phyloP scores from a whole-genome alignment of 2,797 vertebrate species.

The Pipistrellus nathusii region DNA sequence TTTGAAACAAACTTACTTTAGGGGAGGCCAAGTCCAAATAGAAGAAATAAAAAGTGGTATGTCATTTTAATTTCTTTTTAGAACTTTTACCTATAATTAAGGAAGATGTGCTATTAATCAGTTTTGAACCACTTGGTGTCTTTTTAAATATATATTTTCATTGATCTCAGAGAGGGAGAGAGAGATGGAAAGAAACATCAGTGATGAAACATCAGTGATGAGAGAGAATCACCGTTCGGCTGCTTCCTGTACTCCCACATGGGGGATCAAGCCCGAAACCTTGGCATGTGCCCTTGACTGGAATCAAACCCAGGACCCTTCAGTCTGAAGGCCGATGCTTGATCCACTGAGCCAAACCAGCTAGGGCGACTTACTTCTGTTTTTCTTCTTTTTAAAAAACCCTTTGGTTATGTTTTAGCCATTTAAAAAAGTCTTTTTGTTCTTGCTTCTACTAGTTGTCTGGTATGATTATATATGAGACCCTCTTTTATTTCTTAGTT shows the following conservation, averaged over 20 bases:
- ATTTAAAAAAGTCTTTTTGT: not conserved
- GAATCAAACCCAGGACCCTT: too few species aligned
- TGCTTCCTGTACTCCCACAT: too few species aligned
- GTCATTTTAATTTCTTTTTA: not conserved
- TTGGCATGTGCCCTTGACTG: too few species aligned
- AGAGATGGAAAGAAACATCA: too few species aligned
- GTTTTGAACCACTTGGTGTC: not conserved
- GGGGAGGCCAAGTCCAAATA: not conserved
- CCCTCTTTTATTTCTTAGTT: slow-evolving; percentile 84
- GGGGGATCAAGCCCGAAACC: too few species aligned
- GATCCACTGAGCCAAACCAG: too few species aligned
- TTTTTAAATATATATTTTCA: too few species aligned
- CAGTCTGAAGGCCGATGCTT: too few species aligned
- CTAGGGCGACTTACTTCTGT: not conserved
- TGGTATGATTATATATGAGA: not conserved
- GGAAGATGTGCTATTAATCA: not conserved
- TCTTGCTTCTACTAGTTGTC: not conserved
- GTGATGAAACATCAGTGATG: too few species aligned
- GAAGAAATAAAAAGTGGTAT: slow-evolving; percentile 16
- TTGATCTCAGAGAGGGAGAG: too few species aligned
- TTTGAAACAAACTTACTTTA: slow-evolving; percentile 14
- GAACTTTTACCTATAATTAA: slow-evolving; percentile 39
- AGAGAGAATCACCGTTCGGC: too few species aligned
- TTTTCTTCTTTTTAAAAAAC: not conserved
- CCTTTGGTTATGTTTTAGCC: slow-evolving; percentile 33